These are phyloP conservation scores for Enteromius afrohamiltoni DNA, from an alignment of 2,797 vertebrate species.

Conservation along the genomic window DNA sequence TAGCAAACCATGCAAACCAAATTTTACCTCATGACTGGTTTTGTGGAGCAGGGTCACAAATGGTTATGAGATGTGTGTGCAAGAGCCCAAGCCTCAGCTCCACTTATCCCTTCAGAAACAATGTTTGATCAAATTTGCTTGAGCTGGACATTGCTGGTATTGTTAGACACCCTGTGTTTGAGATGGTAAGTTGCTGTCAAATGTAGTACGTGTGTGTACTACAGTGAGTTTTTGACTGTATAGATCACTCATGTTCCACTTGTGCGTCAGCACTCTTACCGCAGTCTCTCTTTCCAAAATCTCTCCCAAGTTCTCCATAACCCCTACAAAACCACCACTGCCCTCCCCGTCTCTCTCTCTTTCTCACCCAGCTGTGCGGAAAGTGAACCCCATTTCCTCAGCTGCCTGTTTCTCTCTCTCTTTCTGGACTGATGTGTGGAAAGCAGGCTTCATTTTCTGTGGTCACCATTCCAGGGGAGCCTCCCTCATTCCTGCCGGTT, in stretches of 20 bases:
- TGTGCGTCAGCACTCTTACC: slow-evolving; percentile 79
- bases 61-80: not conserved
- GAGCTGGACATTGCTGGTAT: not conserved
- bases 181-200: slow-evolving; percentile 21
- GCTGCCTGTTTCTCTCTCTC: slow-evolving; percentile 28
- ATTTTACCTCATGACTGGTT: too few species aligned
- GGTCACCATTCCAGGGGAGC: slow-evolving; percentile 56
- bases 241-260: slow-evolving; percentile 68
- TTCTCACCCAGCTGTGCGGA: slow-evolving; percentile 25
- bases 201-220: slow-evolving; percentile 14
- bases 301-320: slow-evolving; percentile 39
- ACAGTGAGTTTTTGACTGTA: slow-evolving; percentile 63
- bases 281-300: slow-evolving; percentile 58
- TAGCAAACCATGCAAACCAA: too few species aligned
- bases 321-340: slow-evolving; percentile 27
- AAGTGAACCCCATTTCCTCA: slow-evolving; percentile 35
- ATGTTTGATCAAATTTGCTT: not conserved
- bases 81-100: not conserved
- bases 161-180: not conserved
- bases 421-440: slow-evolving; percentile 37
- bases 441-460: slow-evolving; percentile 47
- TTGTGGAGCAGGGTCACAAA: too few species aligned
- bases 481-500: slow-evolving; percentile 56
- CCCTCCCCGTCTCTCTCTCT: slow-evolving; percentile 35
- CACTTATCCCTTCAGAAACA: not conserved